phyloP scores from a whole-genome alignment of 2,888 invertebrate genomes.

The Acanthosoma haemorrhoidale region DNA sequence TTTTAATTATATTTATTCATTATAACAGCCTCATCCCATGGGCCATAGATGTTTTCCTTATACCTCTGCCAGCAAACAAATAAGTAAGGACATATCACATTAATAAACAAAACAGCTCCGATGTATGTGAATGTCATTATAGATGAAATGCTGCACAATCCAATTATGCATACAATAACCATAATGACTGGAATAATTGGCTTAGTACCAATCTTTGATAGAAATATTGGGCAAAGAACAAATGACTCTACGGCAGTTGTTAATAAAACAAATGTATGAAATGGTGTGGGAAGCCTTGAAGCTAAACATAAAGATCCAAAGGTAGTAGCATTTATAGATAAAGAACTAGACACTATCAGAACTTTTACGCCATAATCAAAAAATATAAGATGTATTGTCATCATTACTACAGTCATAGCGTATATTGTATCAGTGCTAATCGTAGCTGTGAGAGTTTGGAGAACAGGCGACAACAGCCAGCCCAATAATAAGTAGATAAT shows the following conservation, averaged over 20 bases:
- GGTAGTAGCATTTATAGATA: slow-evolving; percentile 90
- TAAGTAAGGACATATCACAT: slow-evolving; percentile 65
- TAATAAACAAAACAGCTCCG: slow-evolving; percentile 57
- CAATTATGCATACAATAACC: slow-evolving; percentile 48
- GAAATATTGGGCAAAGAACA: slow-evolving; percentile 78
- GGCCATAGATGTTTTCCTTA: slow-evolving; percentile 91
- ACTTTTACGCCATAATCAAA: slow-evolving; percentile 86
- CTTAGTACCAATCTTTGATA: slow-evolving; percentile 58
- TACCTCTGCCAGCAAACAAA: slow-evolving; percentile 71
- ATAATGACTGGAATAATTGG: slow-evolving; percentile 53
- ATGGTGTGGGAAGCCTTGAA: slow-evolving; percentile 77
- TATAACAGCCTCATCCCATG: slow-evolving; percentile 95
- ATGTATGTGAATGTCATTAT: slow-evolving; percentile 59
- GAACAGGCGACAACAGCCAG: slow-evolving; percentile 80
- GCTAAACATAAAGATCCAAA: slow-evolving; percentile 93
- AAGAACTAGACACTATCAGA: slow-evolving; percentile 81
- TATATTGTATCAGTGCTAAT: slow-evolving; percentile 97
- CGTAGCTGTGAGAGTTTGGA: slow-evolving; percentile 91
- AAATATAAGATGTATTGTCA: slow-evolving; percentile 81
- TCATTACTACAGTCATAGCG: slow-evolving; percentile 82
- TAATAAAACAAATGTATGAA: slow-evolving; percentile 84
- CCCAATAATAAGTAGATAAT: slow-evolving; percentile 53
- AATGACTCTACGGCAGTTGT: slow-evolving; percentile 83
- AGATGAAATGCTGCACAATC: slow-evolving; percentile 50
- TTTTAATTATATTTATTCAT: too few relatives aligned